These are phyloP conservation scores for Falco punctatus DNA, from an alignment of 2,113 vertebrate genomes.

Conservation along the genomic window DNA sequence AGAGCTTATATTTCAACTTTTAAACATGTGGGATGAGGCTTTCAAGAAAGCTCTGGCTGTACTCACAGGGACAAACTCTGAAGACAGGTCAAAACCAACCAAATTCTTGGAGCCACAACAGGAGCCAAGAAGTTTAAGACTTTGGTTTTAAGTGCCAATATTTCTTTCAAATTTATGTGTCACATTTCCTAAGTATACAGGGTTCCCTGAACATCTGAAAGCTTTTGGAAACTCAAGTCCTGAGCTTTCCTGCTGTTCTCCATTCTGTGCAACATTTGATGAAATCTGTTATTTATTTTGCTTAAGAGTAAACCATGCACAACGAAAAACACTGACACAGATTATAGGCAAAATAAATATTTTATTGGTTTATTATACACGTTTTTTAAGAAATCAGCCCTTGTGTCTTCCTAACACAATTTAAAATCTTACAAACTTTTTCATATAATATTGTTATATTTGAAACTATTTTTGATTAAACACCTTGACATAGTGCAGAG, in stretches of 20 bases:
- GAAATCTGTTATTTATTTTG: background rate
- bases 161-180: background rate
- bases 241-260: background rate
- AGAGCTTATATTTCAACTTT: background rate
- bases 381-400: conserved; percentile 74
- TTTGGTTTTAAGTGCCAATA: background rate
- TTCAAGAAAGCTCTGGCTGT: background rate
- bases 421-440: conserved; percentile 71
- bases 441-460: conserved; percentile 70
- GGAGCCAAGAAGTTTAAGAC: background rate
- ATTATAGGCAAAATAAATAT: conserved; percentile 85
- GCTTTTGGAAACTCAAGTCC: background rate
- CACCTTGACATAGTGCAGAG: conserved; percentile 68
- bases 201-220: background rate
- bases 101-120: background rate
- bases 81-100: background rate
- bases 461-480: conserved; percentile 72
- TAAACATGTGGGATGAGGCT: background rate
- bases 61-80: background rate
- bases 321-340: conserved; percentile 25
- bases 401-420: conserved; percentile 74
- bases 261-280: background rate
- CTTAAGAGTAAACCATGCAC: background rate
- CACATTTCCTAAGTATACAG: background rate
- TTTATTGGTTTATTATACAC: conserved; percentile 82